Percentiles rank a stretch among this genome's conserved stretches.
These are phyloP conservation scores for Mechanitis messenoides DNA, from an alignment of 2,888 invertebrate genomes.

Conservation along the genomic window DNA sequence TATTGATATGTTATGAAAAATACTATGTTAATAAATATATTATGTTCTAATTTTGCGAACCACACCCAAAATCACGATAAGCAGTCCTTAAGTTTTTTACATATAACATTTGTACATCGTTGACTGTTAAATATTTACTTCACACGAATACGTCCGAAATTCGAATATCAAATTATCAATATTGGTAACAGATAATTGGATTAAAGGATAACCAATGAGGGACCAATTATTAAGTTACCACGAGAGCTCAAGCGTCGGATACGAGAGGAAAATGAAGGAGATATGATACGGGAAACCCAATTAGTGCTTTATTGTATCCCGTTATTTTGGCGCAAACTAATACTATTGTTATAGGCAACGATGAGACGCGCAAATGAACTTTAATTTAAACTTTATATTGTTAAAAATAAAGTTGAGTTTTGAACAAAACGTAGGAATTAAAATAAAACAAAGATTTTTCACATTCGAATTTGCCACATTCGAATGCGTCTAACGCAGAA, in stretches of 20 bases:
- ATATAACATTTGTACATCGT: no score
- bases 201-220: not conserved
- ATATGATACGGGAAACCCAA: conserved; percentile 15
- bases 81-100: no score
- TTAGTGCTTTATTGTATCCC: conserved; percentile 12
- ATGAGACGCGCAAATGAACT: not conserved
- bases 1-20: no score
- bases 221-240: conserved; percentile 12
- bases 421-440: not conserved
- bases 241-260: not conserved
- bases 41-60: no score
- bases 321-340: conserved; percentile 9
- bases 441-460: not conserved
- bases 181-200: not conserved
- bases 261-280: conserved; percentile 11
- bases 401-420: not conserved
- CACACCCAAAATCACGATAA: no score
- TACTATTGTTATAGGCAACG: conserved; percentile 3
- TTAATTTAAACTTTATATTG: not conserved
- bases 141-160: no score
- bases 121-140: no score
- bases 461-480: not conserved
- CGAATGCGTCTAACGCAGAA: not conserved
- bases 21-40: no score
- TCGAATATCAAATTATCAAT: no score